These are phyloP conservation scores for Acromyrmex heyeri DNA, from an alignment of 1,140 invertebrate genomes.

Conservation along the genomic window DNA sequence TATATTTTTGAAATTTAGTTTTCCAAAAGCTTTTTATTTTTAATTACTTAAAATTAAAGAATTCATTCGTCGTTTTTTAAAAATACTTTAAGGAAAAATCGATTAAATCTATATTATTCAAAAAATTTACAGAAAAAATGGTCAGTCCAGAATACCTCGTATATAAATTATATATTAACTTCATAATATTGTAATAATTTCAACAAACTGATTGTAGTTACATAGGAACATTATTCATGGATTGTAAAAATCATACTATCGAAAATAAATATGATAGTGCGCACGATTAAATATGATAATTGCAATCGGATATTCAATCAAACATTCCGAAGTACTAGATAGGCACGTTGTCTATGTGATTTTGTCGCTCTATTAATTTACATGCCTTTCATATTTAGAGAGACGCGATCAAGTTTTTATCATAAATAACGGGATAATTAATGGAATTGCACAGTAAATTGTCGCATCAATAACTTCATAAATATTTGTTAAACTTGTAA, in stretches of 20 bases:
- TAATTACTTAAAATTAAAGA: background rate
- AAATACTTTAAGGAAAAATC: background rate
- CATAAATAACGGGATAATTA: background rate
- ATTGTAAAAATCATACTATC: background rate
- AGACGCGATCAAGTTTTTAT: slow-evolving; percentile 19
- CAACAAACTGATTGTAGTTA: background rate
- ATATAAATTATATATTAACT: background rate
- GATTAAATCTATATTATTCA: background rate
- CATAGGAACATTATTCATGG: background rate
- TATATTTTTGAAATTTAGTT: background rate
- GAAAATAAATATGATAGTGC: background rate
- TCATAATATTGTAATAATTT: background rate
- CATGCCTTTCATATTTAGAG: slow-evolving; percentile 38
- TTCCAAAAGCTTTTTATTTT: background rate
- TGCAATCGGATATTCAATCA: slow-evolving; percentile 8
- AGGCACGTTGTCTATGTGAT: slow-evolving; percentile 6
- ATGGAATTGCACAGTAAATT: background rate
- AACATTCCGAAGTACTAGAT: background rate
- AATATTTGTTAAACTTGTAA: background rate
- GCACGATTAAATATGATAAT: slow-evolving; percentile 36
- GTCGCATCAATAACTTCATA: too few species aligned
- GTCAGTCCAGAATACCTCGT: background rate
- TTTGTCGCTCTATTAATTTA: slow-evolving; percentile 36
- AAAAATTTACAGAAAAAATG: background rate
- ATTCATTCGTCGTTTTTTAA: background rate